These are phyloP conservation scores for Diadegma fenestrale DNA, from an alignment of 2,888 invertebrate genomes.

Conservation along the genomic window DNA sequence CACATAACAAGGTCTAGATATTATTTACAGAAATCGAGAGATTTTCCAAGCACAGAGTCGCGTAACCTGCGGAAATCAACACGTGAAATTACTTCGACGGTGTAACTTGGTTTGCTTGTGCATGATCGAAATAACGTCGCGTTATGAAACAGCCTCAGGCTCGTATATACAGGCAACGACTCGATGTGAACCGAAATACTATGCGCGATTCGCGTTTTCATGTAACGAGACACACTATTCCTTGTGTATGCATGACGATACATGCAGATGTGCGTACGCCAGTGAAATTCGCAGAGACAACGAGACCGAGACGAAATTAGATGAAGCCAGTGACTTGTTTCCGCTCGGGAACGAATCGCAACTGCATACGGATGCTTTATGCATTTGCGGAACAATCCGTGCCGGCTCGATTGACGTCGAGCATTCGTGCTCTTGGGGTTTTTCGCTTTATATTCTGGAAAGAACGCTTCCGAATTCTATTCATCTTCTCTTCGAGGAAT, in stretches of 20 bases:
- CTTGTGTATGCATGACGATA: background rate
- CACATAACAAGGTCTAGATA: background rate
- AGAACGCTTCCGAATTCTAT: background rate
- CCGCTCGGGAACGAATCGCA: background rate
- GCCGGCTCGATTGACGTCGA: background rate
- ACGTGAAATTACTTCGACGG: background rate
- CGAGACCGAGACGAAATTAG: conserved; percentile 12
- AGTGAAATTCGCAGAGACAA: background rate
- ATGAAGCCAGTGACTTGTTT: background rate
- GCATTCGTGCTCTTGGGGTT: background rate
- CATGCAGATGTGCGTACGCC: background rate
- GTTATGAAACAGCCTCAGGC: background rate
- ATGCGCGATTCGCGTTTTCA: conserved; percentile 10
- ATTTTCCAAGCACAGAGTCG: background rate
- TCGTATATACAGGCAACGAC: conserved; percentile 9
- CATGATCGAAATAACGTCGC: background rate
- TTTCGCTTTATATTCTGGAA: background rate
- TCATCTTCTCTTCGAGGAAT: background rate
- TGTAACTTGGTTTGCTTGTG: background rate
- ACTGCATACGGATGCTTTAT: background rate
- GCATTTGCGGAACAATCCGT: background rate
- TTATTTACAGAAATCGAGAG: background rate
- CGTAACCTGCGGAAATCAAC: background rate
- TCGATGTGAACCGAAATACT: conserved; percentile 12
- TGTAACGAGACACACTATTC: background rate